phyloP scores from a whole-genome alignment of 2,888 invertebrate species.

The Anorthoa munda region DNA sequence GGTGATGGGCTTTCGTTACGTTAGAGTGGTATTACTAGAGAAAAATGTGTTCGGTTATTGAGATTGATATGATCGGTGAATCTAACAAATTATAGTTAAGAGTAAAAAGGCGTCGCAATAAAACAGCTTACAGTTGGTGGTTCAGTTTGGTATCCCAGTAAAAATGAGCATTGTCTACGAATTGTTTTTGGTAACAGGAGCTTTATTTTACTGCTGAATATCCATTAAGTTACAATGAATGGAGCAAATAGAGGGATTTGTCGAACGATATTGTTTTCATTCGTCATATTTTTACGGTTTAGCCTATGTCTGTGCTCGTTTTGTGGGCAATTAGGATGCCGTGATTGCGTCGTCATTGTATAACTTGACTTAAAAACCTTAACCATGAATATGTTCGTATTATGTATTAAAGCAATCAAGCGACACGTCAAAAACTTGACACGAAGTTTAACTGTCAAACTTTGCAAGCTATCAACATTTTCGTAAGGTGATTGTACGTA shows the following conservation, averaged over 20 bases:
- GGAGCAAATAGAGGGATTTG: slow-evolving; percentile 37
- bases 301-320: slow-evolving; percentile 13
- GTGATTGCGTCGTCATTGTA: slow-evolving; percentile 1
- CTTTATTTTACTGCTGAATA: slow-evolving; percentile 56
- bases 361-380: background rate
- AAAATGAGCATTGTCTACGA: slow-evolving; percentile 36
- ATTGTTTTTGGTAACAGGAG: slow-evolving; percentile 44
- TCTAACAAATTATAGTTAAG: background rate
- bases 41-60: background rate
- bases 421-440: background rate
- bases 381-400: background rate
- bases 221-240: slow-evolving; percentile 49
- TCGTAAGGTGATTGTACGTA: slow-evolving; percentile 4
- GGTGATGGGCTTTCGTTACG: slow-evolving; percentile 15
- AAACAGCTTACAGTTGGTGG: background rate
- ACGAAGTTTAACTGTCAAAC: background rate
- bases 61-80: background rate
- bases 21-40: slow-evolving; percentile 16
- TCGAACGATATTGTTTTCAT: slow-evolving; percentile 25
- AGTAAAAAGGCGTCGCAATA: background rate
- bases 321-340: slow-evolving; percentile 2
- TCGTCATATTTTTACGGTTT: slow-evolving; percentile 30
- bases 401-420: background rate
- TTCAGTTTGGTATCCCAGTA: slow-evolving; percentile 13
- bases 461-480: background rate